phyloP scores from a whole-genome alignment of 2,888 invertebrate species.

The Schrankia costaestrigalis region DNA sequence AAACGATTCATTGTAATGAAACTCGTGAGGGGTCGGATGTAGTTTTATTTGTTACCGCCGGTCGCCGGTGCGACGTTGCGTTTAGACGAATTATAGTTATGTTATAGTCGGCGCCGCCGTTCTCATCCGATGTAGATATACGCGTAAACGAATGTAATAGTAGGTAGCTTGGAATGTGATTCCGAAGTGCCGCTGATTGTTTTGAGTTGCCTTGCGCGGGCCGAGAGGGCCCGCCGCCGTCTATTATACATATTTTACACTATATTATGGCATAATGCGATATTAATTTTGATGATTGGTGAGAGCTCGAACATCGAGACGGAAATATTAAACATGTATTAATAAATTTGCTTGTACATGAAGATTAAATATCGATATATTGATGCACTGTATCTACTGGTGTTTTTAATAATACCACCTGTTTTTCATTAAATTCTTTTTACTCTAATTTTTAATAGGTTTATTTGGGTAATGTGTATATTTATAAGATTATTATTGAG shows the following conservation, averaged over 20 bases:
- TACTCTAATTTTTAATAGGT: constrained; percentile 72
- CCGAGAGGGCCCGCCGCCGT: constrained; percentile 45
- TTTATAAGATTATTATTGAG: constrained; percentile 78
- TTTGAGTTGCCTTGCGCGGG: constrained; percentile 59
- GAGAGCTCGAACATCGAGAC: constrained; percentile 58
- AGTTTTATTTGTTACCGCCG: constrained; percentile 62
- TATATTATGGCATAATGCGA: constrained; percentile 80
- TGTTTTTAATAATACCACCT: constrained; percentile 78
- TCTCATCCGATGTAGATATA: constrained; percentile 46
- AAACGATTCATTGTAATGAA: constrained; percentile 65
- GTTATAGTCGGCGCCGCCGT: constrained; percentile 45
- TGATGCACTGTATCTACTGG: constrained; percentile 84
- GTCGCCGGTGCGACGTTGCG: constrained; percentile 39
- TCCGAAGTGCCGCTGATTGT: constrained; percentile 59
- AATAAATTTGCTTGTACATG: constrained; percentile 88
- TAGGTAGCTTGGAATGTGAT: constrained; percentile 73
- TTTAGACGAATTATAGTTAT: constrained; percentile 57
- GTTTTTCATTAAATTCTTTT: constrained; percentile 55
- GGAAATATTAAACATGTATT: constrained; percentile 76
- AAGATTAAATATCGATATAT: constrained; percentile 88
- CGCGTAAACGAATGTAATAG: constrained; percentile 43
- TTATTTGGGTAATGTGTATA: constrained; percentile 78
- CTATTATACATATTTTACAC: constrained; percentile 70
- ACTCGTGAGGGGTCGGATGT: constrained; percentile 63
- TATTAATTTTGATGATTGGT: constrained; percentile 63